These are phyloP conservation scores for Cephus spinipes DNA, from an alignment of 2,888 invertebrate genomes.

Conservation along the genomic window DNA sequence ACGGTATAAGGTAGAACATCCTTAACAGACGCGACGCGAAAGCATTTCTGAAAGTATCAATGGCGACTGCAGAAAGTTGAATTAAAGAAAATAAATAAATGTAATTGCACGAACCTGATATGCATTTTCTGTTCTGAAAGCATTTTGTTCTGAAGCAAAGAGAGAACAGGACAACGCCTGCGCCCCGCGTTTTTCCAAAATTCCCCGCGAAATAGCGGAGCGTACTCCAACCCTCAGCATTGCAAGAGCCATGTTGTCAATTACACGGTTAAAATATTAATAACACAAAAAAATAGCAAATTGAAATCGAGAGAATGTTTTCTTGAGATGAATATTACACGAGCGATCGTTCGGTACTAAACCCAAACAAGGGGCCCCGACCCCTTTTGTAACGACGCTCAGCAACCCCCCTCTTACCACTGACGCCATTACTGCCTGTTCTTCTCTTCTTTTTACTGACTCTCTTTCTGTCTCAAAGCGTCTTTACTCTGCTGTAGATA, in stretches of 20 bases:
- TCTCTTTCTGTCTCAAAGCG: constrained; percentile 14
- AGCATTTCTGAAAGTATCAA: too few relatives aligned
- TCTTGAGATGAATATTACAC: neutral
- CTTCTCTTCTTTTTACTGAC: constrained; percentile 15
- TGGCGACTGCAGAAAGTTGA: too few relatives aligned
- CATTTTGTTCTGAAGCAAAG: neutral
- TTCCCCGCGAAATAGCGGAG: constrained; percentile 34
- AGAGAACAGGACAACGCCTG: constrained; percentile 10
- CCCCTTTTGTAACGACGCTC: constrained; percentile 46
- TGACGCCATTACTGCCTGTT: constrained; percentile 26
- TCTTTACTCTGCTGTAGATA: constrained; percentile 9
- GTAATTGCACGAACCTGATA: too few relatives aligned
- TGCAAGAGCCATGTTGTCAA: constrained; percentile 40
- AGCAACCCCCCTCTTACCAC: constrained; percentile 22
- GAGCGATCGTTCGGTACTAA: constrained; percentile 25
- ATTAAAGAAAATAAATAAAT: too few relatives aligned
- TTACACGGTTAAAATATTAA: constrained; percentile 6
- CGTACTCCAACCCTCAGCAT: constrained; percentile 42
- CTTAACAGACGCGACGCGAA: too few relatives aligned
- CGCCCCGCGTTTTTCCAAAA: constrained; percentile 31
- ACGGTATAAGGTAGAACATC: too few relatives aligned
- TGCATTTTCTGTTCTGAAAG: too few relatives aligned
- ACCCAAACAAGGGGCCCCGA: constrained; percentile 29
- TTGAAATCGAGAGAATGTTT: too few relatives aligned
- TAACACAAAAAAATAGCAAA: too few relatives aligned